Percentiles rank a stretch among this genome's conserved stretches.
phyloP scores from a whole-genome alignment of 2,113 vertebrate species.

The Ptilonorhynchus violaceus region DNA sequence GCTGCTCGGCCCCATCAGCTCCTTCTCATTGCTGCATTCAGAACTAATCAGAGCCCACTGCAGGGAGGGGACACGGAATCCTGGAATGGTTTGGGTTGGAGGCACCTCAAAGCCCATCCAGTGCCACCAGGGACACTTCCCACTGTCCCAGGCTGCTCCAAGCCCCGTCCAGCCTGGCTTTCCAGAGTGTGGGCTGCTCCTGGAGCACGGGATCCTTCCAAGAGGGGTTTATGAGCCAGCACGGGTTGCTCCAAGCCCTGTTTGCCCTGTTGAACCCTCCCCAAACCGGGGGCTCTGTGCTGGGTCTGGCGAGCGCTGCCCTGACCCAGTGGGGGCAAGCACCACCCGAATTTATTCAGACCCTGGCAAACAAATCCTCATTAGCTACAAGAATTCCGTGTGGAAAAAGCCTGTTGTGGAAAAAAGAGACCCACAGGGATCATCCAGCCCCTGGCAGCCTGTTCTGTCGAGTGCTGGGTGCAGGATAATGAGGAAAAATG shows the following conservation, averaged over 20 bases:
- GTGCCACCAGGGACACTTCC: not conserved
- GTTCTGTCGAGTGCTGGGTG: not conserved
- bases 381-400: rapidly evolving
- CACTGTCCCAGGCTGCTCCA: not conserved
- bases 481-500: not conserved
- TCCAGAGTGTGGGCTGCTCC: rapidly evolving
- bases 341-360: not conserved
- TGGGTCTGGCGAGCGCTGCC: not conserved
- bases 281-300: not conserved
- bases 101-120: rapidly evolving
- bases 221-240: not conserved
- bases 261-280: rapidly evolving
- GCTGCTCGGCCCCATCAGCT: no score
- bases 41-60: no score
- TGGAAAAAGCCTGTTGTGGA: not conserved
- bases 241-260: rapidly evolving
- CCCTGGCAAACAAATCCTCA: not conserved
- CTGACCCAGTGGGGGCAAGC: not conserved
- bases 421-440: no score
- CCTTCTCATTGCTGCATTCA: no score
- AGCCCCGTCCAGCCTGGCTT: not conserved
- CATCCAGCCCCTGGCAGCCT: no score
- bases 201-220: rapidly evolving
- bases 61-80: no score
- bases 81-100: no score